A percentile compares a stretch with the other conserved stretches of the same genome.
Evolutionary conservation across 2,113 vertebrate genomes (phyloP).

Genomic region (Arizona elegans): DNA sequence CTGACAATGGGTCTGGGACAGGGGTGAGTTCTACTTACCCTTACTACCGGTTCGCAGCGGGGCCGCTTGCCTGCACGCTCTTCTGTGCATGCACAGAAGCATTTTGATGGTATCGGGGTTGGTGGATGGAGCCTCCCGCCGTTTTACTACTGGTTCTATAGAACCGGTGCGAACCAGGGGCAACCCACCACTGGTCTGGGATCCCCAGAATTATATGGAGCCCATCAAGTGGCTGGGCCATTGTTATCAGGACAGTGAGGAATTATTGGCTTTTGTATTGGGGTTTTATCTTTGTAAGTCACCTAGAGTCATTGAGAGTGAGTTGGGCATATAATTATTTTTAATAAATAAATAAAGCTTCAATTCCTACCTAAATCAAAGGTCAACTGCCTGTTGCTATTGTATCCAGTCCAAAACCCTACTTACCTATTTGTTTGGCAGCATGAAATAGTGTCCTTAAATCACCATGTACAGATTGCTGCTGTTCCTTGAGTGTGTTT

Average conservation of each 20-base stretch:
- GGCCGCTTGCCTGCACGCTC: no score
- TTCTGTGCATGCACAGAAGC: no score
- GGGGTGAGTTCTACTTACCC: no score
- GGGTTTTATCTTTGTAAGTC: neutral
- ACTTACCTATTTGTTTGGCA: constrained; percentile 91
- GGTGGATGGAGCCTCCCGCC: no score
- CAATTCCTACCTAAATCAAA: neutral
- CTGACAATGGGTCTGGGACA: neutral
- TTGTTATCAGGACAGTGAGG: neutral
- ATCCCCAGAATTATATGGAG: neutral
- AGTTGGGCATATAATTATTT: neutral
- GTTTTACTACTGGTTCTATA: no score
- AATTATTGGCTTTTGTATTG: neutral
- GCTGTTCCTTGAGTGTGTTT: constrained; percentile 79
- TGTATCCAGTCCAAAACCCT: constrained; percentile 18
- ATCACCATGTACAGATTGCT: constrained; percentile 77
- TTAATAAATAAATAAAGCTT: neutral
- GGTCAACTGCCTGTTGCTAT: neutral
- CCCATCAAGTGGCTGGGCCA: neutral
- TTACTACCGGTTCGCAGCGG: no score
- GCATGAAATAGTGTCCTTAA: constrained; percentile 86
- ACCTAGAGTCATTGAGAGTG: neutral
- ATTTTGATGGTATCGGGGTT: no score
- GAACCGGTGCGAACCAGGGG: no score
- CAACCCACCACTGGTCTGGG: no score